Percentiles rank a stretch among this genome's conserved stretches.
These are phyloP conservation scores for Hydropsyche betteni DNA, from an alignment of 2,888 invertebrate genomes.

Conservation along the genomic window DNA sequence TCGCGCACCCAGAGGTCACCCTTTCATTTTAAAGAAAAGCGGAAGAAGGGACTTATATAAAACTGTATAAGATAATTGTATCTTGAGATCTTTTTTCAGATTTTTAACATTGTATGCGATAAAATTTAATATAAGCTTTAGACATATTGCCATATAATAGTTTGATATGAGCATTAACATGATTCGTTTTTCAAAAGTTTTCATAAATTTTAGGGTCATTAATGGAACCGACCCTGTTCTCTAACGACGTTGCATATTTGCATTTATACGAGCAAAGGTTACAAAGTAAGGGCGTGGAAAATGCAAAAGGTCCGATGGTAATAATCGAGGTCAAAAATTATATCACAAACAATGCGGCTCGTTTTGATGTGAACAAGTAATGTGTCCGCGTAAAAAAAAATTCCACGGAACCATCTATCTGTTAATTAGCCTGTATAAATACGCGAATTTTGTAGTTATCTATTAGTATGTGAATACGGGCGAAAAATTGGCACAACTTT, in stretches of 20 bases:
- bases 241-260: too few species aligned
- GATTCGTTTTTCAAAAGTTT: not conserved
- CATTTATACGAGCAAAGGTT: conserved; percentile 6
- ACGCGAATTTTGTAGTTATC: too few species aligned
- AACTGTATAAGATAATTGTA: not conserved
- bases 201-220: too few species aligned
- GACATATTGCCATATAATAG: not conserved
- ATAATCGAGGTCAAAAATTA: conserved; percentile 21
- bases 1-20: conserved; percentile 27
- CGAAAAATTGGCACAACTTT: too few species aligned
- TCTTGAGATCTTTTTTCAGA: too few species aligned
- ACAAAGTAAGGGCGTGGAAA: conserved; percentile 22
- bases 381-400: not conserved
- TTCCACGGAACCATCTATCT: not conserved
- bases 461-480: too few species aligned
- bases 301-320: conserved; percentile 6
- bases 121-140: not conserved
- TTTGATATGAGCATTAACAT: not conserved
- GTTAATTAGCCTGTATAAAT: not conserved
- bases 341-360: conserved; percentile 29
- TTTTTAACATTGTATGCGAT: too few species aligned
- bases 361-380: conserved; percentile 12
- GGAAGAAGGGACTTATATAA: conserved; percentile 8
- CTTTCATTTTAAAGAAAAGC: conserved; percentile 32
- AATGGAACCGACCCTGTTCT: too few species aligned